phyloP scores from a whole-genome alignment of 2,888 invertebrate genomes.

The Chrysolina haemoptera region DNA sequence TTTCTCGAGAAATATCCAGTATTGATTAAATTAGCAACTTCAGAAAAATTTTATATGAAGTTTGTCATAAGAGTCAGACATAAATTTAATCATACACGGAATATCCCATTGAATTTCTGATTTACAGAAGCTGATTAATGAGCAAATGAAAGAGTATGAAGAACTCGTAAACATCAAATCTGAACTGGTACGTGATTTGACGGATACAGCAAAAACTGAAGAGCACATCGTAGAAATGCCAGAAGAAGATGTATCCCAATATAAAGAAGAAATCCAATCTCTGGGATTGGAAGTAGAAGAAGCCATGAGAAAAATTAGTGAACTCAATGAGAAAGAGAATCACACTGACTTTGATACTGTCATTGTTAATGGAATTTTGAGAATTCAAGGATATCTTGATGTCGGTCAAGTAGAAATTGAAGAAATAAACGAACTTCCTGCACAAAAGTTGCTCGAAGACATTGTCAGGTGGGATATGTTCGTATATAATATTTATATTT shows the following conservation, averaged over 20 bases:
- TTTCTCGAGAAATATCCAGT: too few relatives aligned
- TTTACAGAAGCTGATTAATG: constrained; percentile 45
- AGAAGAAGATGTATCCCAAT: constrained; percentile 23
- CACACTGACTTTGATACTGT: constrained; percentile 53
- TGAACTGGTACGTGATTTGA: neutral
- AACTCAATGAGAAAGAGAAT: constrained; percentile 34
- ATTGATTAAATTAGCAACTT: too few relatives aligned
- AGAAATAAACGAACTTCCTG: constrained; percentile 62
- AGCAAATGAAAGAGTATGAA: constrained; percentile 36
- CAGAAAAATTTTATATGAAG: too few relatives aligned
- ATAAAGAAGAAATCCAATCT: constrained; percentile 27
- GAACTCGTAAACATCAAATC: constrained; percentile 17
- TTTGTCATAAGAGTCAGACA: too few relatives aligned
- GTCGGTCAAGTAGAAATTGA: constrained; percentile 53
- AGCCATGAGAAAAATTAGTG: constrained; percentile 49
- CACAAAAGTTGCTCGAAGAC: constrained; percentile 61
- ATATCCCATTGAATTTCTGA: too few relatives aligned
- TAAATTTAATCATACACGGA: too few relatives aligned
- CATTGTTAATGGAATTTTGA: constrained; percentile 63
- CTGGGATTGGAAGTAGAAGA: constrained; percentile 36
- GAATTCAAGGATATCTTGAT: constrained; percentile 55
- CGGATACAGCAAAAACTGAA: constrained; percentile 9
- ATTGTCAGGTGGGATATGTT: constrained; percentile 50
- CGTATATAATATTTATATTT: too few relatives aligned
- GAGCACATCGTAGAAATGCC: constrained; percentile 15